A percentile compares a stretch with the other conserved stretches of the same genome.
phyloP scores from a whole-genome alignment of 2,113 vertebrate species.

The Callithrix jacchus region DNA sequence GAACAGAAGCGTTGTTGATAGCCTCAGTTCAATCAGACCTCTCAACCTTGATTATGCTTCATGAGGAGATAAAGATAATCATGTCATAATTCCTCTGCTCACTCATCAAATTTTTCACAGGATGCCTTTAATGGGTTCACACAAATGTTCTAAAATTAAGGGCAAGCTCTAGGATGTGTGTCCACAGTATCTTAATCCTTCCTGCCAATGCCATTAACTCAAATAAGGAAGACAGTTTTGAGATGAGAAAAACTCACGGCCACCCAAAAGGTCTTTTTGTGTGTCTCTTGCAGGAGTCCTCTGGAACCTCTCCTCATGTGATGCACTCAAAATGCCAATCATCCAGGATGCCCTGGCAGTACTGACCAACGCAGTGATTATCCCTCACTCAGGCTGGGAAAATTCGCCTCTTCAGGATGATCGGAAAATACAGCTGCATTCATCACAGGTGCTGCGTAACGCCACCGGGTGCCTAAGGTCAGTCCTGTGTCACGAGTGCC shows the following conservation, averaged over 20 bases:
- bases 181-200: background rate
- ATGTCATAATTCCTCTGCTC: background rate
- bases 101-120: background rate
- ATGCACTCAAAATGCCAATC: constrained; percentile 99
- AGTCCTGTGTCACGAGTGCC: constrained; percentile 39
- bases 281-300: constrained; percentile 89
- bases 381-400: constrained; percentile 97
- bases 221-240: rapidly evolving
- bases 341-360: constrained; percentile 98
- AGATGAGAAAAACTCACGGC: rapidly evolving
- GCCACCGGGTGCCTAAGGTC: constrained; percentile 99
- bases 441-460: constrained; percentile 98
- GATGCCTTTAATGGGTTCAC: background rate
- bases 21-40: background rate
- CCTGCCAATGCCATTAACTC: background rate
- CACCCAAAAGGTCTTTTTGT: background rate
- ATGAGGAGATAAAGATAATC: background rate
- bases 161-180: rapidly evolving
- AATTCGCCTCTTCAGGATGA: constrained; percentile 96
- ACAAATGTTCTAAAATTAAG: background rate
- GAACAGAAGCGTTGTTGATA: background rate
- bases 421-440: constrained; percentile 96
- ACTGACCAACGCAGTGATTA: constrained; percentile 98
- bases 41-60: background rate
- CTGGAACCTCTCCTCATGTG: constrained; percentile 98